phyloP scores from a whole-genome alignment of 2,888 invertebrate genomes.

The Crepidodera aurea region DNA sequence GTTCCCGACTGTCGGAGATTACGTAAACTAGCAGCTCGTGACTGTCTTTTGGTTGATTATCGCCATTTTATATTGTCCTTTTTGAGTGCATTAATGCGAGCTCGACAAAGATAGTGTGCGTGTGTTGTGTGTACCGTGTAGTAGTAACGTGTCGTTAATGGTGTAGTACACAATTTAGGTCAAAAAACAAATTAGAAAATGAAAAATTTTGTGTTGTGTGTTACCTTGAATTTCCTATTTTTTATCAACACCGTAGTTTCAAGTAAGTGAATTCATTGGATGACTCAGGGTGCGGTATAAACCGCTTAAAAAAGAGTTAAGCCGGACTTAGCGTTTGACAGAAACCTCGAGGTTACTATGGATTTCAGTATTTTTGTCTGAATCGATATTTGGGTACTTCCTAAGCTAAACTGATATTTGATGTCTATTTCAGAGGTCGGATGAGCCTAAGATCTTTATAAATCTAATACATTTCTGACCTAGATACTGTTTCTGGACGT shows the following conservation, averaged over 20 bases:
- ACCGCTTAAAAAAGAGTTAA: not conserved
- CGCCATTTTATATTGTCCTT: conserved; percentile 55
- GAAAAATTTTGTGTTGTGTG: conserved; percentile 56
- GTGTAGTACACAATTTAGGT: conserved; percentile 41
- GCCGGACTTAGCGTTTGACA: not conserved
- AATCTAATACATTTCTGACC: not conserved
- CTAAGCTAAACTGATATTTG: conserved; percentile 13
- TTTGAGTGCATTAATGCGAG: conserved; percentile 51
- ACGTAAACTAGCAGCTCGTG: conserved; percentile 57
- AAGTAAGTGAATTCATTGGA: conserved; percentile 44
- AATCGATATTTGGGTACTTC: conserved; percentile 29
- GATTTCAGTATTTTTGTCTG: conserved; percentile 25
- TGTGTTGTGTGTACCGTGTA: conserved; percentile 47
- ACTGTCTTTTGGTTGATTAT: conserved; percentile 54
- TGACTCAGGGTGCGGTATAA: conserved; percentile 32
- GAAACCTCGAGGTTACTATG: conserved; percentile 17
- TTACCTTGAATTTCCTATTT: conserved; percentile 54
- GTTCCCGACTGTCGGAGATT: conserved; percentile 48
- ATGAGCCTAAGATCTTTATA: not conserved
- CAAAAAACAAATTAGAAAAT: conserved; percentile 48
- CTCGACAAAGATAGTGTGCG: conserved; percentile 49
- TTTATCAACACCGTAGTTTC: conserved; percentile 51
- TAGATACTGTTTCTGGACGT: not conserved
- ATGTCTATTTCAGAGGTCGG: conserved; percentile 1
- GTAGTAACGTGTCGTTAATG: conserved; percentile 43